phyloP scores from a whole-genome alignment of 2,888 invertebrate species.

The Dichetophora obliterata region DNA sequence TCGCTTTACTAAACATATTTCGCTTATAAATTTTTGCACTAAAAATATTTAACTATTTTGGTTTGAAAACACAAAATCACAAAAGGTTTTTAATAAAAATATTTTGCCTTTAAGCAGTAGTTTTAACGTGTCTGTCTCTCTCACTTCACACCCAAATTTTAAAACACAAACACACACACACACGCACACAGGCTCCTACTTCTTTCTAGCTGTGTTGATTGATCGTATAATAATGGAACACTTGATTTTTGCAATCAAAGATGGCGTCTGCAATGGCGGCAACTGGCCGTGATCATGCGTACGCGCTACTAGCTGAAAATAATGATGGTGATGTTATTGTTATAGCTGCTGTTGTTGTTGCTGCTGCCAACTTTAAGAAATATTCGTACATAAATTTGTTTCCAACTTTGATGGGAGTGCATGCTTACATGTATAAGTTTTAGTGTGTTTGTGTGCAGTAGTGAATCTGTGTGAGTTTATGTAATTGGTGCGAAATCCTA shows the following conservation, averaged over 20 bases:
- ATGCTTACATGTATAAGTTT: neutral
- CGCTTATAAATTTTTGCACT: neutral
- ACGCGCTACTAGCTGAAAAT: neutral
- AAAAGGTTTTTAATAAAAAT: too few relatives aligned
- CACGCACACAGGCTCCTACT: neutral
- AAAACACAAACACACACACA: neutral
- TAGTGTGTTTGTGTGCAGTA: neutral
- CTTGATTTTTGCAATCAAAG: constrained; percentile 23
- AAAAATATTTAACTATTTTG: neutral
- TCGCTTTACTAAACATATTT: neutral
- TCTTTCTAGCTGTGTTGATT: neutral
- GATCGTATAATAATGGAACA: constrained; percentile 3
- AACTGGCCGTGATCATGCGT: constrained; percentile 24
- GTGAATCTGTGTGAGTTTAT: constrained; percentile 1
- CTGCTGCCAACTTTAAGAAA: neutral
- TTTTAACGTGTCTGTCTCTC: too few relatives aligned
- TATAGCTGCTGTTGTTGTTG: neutral
- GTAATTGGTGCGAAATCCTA: constrained; percentile 43
- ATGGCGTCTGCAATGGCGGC: constrained; percentile 15
- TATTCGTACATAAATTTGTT: neutral
- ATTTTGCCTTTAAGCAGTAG: neutral
- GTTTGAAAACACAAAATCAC: too few relatives aligned
- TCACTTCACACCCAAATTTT: neutral
- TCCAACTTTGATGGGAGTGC: too few relatives aligned
- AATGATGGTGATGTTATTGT: neutral